Conservation (phyloP, 2,888 invertebrate genomes). For the Agonopterix arenella region DNA sequence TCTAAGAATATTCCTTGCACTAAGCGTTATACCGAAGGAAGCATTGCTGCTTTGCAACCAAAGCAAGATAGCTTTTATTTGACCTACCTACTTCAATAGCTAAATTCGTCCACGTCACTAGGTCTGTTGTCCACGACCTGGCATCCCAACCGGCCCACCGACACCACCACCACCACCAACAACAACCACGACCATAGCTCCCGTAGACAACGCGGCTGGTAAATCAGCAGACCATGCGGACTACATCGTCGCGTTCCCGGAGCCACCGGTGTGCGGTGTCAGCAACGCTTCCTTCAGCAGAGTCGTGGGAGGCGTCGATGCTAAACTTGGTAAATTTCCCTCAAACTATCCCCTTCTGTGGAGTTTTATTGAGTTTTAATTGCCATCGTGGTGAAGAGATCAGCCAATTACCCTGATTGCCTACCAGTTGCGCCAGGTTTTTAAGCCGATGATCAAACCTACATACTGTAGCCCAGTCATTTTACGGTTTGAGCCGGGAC, state of each 20-base stretch:
- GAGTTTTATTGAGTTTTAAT: too few species aligned
- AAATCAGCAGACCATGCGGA: constrained; percentile 17
- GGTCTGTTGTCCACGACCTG: constrained; percentile 55
- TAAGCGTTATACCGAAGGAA: too few species aligned
- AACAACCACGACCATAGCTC: constrained; percentile 15
- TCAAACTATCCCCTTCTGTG: background rate
- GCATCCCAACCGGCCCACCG: constrained; percentile 24
- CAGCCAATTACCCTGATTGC: too few species aligned
- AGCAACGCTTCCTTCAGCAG: constrained; percentile 74
- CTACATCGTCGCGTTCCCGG: constrained; percentile 38
- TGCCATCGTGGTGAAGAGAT: too few species aligned
- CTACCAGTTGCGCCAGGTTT: too few species aligned
- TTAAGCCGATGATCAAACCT: too few species aligned
- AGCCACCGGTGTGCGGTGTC: constrained; percentile 79
- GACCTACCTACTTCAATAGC: too few species aligned
- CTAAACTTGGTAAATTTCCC: constrained; percentile 72
- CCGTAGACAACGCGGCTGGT: constrained; percentile 8
- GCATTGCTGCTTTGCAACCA: too few species aligned
- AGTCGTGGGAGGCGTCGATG: constrained; percentile 84
- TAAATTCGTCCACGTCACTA: constrained; percentile 11
- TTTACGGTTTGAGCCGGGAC: too few species aligned
- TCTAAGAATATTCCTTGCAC: too few species aligned
- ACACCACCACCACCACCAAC: constrained; percentile 1
- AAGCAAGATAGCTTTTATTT: too few species aligned
- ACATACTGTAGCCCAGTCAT: too few species aligned